Conservation (phyloP, 2,888 invertebrate genomes). For the Aporophyla lueneburgensis region DNA sequence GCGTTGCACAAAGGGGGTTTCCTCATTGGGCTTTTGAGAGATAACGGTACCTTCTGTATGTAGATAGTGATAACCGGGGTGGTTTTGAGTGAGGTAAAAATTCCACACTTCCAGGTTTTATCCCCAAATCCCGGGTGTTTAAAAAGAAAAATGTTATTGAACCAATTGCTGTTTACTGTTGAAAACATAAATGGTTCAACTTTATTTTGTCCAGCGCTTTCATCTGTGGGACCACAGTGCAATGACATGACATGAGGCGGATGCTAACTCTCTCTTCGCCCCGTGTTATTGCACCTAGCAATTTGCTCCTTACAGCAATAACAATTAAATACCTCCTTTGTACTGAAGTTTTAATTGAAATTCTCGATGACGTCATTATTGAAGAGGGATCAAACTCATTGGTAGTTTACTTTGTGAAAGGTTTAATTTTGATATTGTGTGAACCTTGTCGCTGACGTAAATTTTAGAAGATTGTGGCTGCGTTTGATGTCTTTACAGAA, state of each 20-base stretch:
- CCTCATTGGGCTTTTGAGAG: too few relatives aligned
- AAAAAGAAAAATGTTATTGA: too few relatives aligned
- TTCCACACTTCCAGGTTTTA: too few relatives aligned
- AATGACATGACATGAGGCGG: constrained; percentile 56
- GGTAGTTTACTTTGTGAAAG: constrained; percentile 34
- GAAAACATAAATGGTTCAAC: neutral
- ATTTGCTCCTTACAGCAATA: constrained; percentile 58
- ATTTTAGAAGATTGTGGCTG: neutral
- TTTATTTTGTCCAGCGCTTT: constrained; percentile 18
- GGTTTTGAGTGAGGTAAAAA: too few relatives aligned
- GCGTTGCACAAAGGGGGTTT: too few relatives aligned
- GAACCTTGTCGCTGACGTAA: neutral
- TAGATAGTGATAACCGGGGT: neutral
- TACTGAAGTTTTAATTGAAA: constrained; percentile 65
- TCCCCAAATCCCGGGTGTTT: too few relatives aligned
- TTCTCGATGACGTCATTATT: constrained; percentile 56
- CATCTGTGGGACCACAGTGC: constrained; percentile 61
- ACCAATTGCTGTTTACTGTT: constrained; percentile 17
- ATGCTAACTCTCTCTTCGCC: constrained; percentile 65
- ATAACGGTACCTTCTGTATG: too few relatives aligned
- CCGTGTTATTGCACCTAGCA: constrained; percentile 70
- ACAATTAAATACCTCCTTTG: constrained; percentile 65
- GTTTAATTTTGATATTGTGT: constrained; percentile 43
- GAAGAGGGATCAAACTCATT: constrained; percentile 28
- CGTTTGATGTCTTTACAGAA: constrained; percentile 2